A percentile compares a stretch with the other conserved stretches of the same genome.
phyloP scores from a whole-genome alignment of 2,888 invertebrate species.

The Polyploca ridens region DNA sequence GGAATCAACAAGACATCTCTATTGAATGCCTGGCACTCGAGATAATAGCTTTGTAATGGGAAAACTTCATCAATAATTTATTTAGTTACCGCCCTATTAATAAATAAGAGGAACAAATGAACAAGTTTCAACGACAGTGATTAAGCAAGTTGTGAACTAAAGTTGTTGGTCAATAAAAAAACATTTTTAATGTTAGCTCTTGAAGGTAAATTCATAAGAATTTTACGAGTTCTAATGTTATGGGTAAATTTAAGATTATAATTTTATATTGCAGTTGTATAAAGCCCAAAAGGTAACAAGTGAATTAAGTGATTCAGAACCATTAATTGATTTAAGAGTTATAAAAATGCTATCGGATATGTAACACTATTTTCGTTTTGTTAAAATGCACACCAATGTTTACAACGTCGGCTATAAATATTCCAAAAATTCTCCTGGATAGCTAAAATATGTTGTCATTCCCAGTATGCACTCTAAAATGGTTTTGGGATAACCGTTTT shows the following conservation, averaged over 20 bases:
- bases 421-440: not conserved
- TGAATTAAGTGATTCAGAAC: too few species aligned
- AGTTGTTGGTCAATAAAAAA: constrained; percentile 18
- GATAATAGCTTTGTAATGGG: constrained; percentile 35
- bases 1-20: constrained; percentile 34
- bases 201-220: not conserved
- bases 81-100: constrained; percentile 38
- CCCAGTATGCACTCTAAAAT: not conserved
- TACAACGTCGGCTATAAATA: not conserved
- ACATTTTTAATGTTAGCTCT: not conserved
- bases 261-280: too few species aligned
- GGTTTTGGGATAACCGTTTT: not conserved
- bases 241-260: too few species aligned
- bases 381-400: not conserved
- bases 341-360: too few species aligned
- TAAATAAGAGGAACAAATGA: constrained; percentile 33
- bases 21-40: constrained; percentile 25
- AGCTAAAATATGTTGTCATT: not conserved
- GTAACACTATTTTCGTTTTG: not conserved
- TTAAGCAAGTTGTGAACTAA: constrained; percentile 25
- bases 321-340: too few species aligned
- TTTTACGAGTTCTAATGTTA: not conserved
- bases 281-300: too few species aligned
- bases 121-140: constrained; percentile 17
- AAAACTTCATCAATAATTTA: constrained; percentile 51